Conservation (phyloP, 2,888 invertebrate genomes). For the Octonoba sinensis region DNA sequence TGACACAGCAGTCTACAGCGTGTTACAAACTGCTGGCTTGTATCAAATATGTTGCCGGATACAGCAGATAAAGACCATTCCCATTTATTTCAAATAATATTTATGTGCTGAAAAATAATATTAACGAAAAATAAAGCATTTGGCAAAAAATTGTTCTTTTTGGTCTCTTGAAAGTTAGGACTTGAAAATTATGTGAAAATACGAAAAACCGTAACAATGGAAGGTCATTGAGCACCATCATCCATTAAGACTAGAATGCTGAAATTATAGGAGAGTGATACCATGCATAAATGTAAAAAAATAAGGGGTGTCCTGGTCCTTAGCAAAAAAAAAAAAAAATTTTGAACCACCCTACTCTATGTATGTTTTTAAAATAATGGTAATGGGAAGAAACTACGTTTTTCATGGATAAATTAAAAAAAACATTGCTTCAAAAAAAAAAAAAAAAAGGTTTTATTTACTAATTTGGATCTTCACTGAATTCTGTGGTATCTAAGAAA, state of each 20-base stretch:
- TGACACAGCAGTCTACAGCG: neutral
- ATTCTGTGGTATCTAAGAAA: no score
- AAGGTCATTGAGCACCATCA: conserved; percentile 4
- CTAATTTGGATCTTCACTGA: no score
- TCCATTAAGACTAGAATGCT: conserved; percentile 1
- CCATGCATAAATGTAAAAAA: no score
- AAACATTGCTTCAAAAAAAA: no score
- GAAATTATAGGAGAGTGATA: no score
- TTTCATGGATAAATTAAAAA: no score
- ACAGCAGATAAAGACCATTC: neutral
- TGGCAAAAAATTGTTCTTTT: neutral
- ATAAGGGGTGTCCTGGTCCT: no score
- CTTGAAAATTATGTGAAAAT: neutral
- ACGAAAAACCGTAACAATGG: neutral
- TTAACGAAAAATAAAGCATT: neutral
- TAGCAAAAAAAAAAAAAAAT: no score
- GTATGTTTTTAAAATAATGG: no score
- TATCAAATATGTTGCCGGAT: neutral
- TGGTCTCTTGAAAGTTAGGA: neutral
- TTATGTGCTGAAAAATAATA: neutral
- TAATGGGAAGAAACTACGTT: no score
- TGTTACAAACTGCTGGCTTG: neutral
- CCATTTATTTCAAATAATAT: neutral
- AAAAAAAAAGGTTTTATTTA: no score
- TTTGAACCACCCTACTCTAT: no score